Base-by-base conservation (phyloP, 2,888 invertebrate genomes). In the Zeuzera pyrina region DNA sequence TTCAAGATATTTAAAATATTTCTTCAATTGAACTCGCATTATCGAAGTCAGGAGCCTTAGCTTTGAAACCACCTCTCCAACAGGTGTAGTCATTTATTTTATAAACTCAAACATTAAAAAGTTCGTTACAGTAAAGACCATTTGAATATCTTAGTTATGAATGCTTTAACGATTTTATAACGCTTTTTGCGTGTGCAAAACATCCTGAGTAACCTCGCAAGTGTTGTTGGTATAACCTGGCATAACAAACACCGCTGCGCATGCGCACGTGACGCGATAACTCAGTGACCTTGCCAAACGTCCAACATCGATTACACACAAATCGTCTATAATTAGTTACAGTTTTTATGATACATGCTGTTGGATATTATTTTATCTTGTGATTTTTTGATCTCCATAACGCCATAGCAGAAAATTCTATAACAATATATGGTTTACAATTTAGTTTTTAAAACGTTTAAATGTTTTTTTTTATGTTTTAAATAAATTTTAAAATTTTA, bases 171-270 rank as follows among this genome's bases (percentile, higher is more conserved):
- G n/a, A 62, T 53, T 63, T 69, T 63, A 60, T 52, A 43, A 47
- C 37, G 45, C 42, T 34, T 49, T 48, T 55, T 44, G 42, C 50
- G 55, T 49, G 57, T 52, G 59, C 53, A 57, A 66, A 72, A 72
- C 69, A 72, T 73, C 65, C 66, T 67, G 70, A 50, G 49, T 49
- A n/a, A n/a, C n/a, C n/a, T n/a, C 52, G 58, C 52, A 45, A 50
- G 41, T 42, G 43, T 45, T 5, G 19, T 19, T 7, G 8, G 6
- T 19, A n/a, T n/a, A n/a, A n/a, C n/a, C n/a, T n/a, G 58, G 57
- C 65, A 57, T 61, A 58, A 56, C 53, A 68, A 71, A 67, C 62
- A 66, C 52, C 41, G 12, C 13, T 25, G 8, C 40, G 25, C 31
- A 39, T 36, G 37, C 42, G 53, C 66, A 68, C 68, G 69, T 70